phyloP scores from a whole-genome alignment of 2,797 vertebrate genomes.

The Falco novaeseelandiae region DNA sequence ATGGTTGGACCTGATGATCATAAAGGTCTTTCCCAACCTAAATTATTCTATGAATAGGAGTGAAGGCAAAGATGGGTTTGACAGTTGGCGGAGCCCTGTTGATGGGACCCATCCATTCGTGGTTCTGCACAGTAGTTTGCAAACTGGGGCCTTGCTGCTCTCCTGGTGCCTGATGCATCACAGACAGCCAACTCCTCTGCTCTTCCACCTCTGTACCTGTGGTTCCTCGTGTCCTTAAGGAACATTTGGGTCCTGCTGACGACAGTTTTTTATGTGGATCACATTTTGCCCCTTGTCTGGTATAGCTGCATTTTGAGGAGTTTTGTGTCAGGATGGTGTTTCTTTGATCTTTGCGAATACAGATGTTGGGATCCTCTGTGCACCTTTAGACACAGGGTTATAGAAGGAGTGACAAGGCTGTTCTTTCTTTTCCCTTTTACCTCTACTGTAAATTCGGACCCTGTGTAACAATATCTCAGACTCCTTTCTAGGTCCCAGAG shows the following conservation, averaged over 20 bases:
- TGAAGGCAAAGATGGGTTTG: neutral
- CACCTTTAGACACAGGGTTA: neutral
- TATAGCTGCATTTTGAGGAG: neutral
- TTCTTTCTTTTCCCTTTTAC: neutral
- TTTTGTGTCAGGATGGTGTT: neutral
- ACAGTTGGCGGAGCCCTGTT: neutral
- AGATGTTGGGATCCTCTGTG: neutral
- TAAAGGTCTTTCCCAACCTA: no score
- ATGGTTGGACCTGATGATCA: no score
- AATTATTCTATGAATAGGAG: neutral
- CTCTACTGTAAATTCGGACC: neutral
- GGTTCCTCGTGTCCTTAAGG: neutral
- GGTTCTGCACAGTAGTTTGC: neutral
- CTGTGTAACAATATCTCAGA: neutral
- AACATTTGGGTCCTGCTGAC: neutral
- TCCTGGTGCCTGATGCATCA: neutral
- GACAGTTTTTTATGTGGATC: neutral
- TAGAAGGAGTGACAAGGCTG: neutral
- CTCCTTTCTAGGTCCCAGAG: neutral
- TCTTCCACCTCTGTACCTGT: neutral
- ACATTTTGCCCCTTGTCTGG: neutral
- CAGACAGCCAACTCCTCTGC: accelerated
- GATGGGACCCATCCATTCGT: neutral
- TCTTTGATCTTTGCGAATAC: neutral
- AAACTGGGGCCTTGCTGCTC: neutral